Base-by-base conservation (phyloP, 1,140 invertebrate genomes). In the Ceratina australensis region DNA sequence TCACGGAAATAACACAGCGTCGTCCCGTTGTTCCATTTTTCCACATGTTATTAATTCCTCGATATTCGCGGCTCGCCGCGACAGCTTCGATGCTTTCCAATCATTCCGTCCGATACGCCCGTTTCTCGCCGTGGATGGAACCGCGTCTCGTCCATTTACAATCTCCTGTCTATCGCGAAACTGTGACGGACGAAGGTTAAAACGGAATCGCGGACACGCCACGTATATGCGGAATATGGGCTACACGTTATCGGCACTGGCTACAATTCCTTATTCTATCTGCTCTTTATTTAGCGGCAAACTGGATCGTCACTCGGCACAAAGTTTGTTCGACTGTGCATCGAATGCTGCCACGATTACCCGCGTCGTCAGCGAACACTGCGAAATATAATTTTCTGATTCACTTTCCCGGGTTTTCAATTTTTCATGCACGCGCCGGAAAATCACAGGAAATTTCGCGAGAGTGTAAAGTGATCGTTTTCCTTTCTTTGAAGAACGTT, bases 11-110 rank as follows among this genome's bases (percentile, higher is more conserved):
- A 68, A 68, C 33, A 52, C 59, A 54, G 8, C n/a, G n/a, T 26
- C 16, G 3, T 12, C 20, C 15, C 33, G 18, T 26, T 28, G 28
- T 0, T 49, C 50, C 8, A 78, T 78, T 78, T 57, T 64, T 49
- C 59, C 67, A 22, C 33, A 5, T 65, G 59, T 66, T 79, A 71
- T 75, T 79, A 79, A 71, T 75, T 80, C 56, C 57, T 56, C 52
- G 15, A 56, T 71, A 82, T 61, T 33, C 42, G 80, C n/a, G 54
- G 59, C 22, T 47, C 13, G 56, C 24, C 42, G 80, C n/a, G 54
- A 54, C 22, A 52, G 18, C 24, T 12, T 13, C 52, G n/a, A 67
- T 59, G 33, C 50, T 77, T 71, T 75, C 56, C n/a, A 60, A 64
- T 78, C 63, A 71, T 75, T 61, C 52, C 50, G 18, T n/a, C 50